Base-by-base conservation (phyloP, 2,888 invertebrate genomes). In the Mythimna lalbum region DNA sequence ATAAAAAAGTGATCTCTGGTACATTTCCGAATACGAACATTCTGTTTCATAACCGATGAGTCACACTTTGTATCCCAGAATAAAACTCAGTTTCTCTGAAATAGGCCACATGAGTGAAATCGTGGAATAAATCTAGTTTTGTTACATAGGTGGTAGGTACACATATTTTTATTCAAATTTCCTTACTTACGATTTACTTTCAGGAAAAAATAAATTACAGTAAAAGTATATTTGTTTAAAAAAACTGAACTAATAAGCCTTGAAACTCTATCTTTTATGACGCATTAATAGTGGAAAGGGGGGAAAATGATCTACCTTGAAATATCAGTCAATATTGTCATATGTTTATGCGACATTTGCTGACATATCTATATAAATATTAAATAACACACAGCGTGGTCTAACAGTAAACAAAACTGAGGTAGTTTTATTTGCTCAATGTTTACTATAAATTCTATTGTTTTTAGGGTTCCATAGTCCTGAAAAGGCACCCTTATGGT, bases 251-350 rank as follows among this genome's bases (percentile, higher is more conserved):
- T 0, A 33, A 36, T 1, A 12, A n/a, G n/a, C n/a, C 49, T 0
- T 67, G 1, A 19, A 43, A 53, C 0, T n/a, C 50, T 53, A 9
- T n/a, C 1, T 39, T 36, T 39, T 23, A 59, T 49, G 17, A 17
- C 23, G 43, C 43, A 31, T 39, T 19, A 23, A 43, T 23, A 2
- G 19, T 27, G 33, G 19, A 49, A 55, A 27, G 23, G n/a, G n/a
- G 14, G 9, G 23, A 69, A 21, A 52, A 47, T 36, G 21, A 1
- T 10, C 10, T 33, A 49, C 39, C 17, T 39, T 57, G 52, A 47
- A 78, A 49, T 61, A 31, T n/a, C 9, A 47, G 36, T 60, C 52
- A 76, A 64, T 74, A 80, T 73, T 60, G 39, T 33, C 9, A 33
- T 74, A 23, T 10, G 19, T n/a, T 50, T 23, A 21, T 57, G n/a